Evolutionary conservation across 1,140 invertebrate genomes (phyloP), one percentile per base, ranked within the genome.

Genomic region (Heliothis virescens): DNA sequence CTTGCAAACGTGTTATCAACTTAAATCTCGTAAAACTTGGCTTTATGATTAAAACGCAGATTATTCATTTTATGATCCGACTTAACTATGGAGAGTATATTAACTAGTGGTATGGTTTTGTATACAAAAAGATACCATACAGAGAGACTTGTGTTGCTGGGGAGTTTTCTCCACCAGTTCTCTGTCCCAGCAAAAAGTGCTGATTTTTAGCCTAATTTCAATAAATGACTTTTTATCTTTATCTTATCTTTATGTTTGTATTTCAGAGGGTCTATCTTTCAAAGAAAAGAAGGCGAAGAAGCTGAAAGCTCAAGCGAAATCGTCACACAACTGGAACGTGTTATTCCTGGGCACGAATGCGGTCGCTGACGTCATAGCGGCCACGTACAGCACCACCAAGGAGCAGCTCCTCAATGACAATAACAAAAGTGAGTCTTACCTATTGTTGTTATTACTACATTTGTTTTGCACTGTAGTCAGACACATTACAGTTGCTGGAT

Each of bases 271-370:
- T 63, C 89, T 97, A 3, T 96, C 96, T 53, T 99, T 96, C 83
- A 99, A 99, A 92, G 96, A 98, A 83, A 97, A 98, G 87, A 99
- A 99, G 93, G 96, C 96, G 15, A 92, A 97, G 52, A 96, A 98
- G 91, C 90, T 96, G 78, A 99, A 99, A 95, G 95, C 96, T 41
- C 95, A 96, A 83, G 97, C 98, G 0, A 96, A 96, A 18, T 97
- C 97, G 3, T 96, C 98, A 0, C 97, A 99, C 88, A 99, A 99
- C 91, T 99, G 99, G 99, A 99, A 99, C 93, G 96, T 98, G 0
- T 90, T 99, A 11, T 99, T 99, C 92, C 95, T 99, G 52, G 99
- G 99, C 0, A 96, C 97, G 26, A 98, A 99, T 95, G 98, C 99
- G 3, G 97, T 99, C 0, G 98, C 98, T 0, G 98, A 99, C 88